Evolutionary conservation across 2,113 vertebrate species (phyloP).

Genomic region (Phaethon lepturus): DNA sequence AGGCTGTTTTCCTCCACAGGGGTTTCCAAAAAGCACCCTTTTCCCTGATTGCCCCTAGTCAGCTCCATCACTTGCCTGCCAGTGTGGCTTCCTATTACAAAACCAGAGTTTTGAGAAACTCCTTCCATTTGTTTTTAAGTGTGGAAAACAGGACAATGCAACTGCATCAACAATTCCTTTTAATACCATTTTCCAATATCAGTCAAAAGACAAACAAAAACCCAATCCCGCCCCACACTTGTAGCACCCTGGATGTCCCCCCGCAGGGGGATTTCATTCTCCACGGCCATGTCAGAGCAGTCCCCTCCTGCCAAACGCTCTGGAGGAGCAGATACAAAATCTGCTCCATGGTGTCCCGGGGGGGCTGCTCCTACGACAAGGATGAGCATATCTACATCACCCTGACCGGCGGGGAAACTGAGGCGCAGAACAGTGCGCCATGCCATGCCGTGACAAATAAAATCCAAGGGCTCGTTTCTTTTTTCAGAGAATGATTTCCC

Average conservation of each 20-base stretch:
- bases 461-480: background rate
- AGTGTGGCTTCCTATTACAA: background rate
- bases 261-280: background rate
- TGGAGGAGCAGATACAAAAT: background rate
- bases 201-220: background rate
- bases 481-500: background rate
- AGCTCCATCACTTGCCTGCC: background rate
- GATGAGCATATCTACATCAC: background rate
- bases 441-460: background rate
- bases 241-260: background rate
- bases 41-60: rapidly evolving
- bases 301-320: background rate
- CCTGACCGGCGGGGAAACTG: background rate
- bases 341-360: rapidly evolving
- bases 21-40: background rate
- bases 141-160: background rate
- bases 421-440: background rate
- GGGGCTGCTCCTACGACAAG: background rate
- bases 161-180: background rate
- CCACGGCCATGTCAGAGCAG: background rate
- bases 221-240: background rate
- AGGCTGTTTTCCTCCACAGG: background rate
- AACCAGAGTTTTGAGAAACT: background rate
- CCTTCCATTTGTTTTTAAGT: background rate
- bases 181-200: background rate